phyloP scores from a whole-genome alignment of 2,113 vertebrate species.

The Diadophis punctatus region DNA sequence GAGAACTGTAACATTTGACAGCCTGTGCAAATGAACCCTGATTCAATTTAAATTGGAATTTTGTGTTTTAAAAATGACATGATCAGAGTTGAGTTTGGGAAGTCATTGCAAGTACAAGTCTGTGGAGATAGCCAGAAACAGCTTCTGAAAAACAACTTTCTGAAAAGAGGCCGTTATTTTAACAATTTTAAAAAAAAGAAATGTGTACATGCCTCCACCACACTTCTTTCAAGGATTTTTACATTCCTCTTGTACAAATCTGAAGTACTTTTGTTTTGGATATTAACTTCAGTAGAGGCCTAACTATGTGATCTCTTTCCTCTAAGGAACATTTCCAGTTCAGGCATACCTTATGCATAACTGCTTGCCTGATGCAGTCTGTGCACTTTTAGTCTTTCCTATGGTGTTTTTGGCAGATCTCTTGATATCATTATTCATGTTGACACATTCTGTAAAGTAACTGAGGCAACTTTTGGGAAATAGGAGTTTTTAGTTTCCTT shows the following conservation, averaged over 20 bases:
- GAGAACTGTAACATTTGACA: not conserved
- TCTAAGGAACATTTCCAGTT: not conserved
- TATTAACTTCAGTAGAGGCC: not conserved
- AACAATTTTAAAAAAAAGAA: not conserved
- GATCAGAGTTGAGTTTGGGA: not conserved
- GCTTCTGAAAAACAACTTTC: not conserved
- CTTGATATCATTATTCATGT: constrained; percentile 62
- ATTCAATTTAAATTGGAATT: not conserved
- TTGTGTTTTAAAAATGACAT: not conserved
- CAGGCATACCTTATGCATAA: not conserved
- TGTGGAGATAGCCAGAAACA: not conserved
- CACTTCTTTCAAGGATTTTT: not conserved
- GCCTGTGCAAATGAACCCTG: not conserved
- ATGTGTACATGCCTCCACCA: not conserved
- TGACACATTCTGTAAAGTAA: constrained; percentile 32
- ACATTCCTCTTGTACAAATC: not conserved
- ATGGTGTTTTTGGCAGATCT: constrained; percentile 53
- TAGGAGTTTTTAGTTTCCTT: constrained; percentile 38
- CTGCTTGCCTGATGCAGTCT: constrained; percentile 24
- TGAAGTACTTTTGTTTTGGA: not conserved
- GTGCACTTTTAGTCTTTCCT: constrained; percentile 56
- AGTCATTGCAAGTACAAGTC: not conserved
- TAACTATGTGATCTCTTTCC: not conserved
- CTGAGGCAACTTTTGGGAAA: constrained; percentile 53
- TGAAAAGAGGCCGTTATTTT: not conserved